Base-by-base conservation (phyloP, 2,797 vertebrate genomes). In the Mycteria americana region DNA sequence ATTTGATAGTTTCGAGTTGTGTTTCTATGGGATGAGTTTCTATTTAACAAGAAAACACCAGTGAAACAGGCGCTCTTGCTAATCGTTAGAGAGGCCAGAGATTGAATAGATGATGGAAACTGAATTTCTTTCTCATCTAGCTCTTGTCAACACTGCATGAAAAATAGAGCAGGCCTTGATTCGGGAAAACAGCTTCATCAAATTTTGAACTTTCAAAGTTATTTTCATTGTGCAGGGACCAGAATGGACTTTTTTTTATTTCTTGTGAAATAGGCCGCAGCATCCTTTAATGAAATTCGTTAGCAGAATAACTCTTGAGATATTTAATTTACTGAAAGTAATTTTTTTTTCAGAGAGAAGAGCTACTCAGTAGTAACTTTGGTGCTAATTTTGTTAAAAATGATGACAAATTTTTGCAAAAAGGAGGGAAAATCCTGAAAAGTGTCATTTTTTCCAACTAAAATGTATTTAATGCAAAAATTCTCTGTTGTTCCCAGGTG, bases 91-190 rank as follows among this genome's bases (percentile, higher is more conserved):
- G 57, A 43, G 74, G 72, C 72, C 50, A 72, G 88, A 64, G 68
- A 89, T 30, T 91, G 93, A 94, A 88, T 54, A 91, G 84, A 88
- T 54, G 81, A 92, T 86, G 87, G 93, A 95, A 93, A 92, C 62
- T 19, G 78, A 87, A 91, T 89, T 91, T 95, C 78, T 95, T 91
- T 85, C 92, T 96, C 93, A 85, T 95, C 81, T 92, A 88, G 81
- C 39, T 85, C 81, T 91, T 94, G 93, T 96, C 96, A 95, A 83
- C 86, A 9, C 86, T 27, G 37, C 0, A 0, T 88, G 94, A 93
- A 95, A 95, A 95, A 94, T 68, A 95, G 88, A 94, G 56, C 92
- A 95, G 91, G 37, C 62, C 78, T 77, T 9, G 11, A 78, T 41
- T 62, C 1, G 0, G 86, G 84, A 88, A 91, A 97, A 91, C 37